Evolutionary conservation across 1,140 invertebrate genomes (phyloP).

Genomic region (Drosophila willistoni): DNA sequence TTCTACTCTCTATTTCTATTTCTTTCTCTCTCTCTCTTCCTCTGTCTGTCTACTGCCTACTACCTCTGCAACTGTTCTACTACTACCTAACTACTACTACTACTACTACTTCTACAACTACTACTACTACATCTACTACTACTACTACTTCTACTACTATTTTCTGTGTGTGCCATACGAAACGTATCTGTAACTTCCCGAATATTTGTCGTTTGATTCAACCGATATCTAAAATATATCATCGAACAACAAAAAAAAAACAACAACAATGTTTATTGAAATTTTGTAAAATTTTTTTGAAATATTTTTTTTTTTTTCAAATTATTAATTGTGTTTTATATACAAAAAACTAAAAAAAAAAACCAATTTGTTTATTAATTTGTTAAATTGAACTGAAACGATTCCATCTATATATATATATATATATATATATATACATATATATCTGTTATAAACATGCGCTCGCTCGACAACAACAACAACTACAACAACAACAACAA

Average conservation of each 20-base stretch:
- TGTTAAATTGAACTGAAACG: constrained; percentile 33
- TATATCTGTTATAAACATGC: constrained; percentile 68
- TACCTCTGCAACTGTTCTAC: constrained; percentile 40
- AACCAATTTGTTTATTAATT: background rate
- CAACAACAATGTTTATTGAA: constrained; percentile 11
- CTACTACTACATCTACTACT: constrained; percentile 46
- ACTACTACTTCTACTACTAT: constrained; percentile 27
- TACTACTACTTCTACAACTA: constrained; percentile 44
- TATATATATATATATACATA: constrained; percentile 51
- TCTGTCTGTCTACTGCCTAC: background rate
- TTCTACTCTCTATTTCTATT: background rate
- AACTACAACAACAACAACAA: constrained; percentile 35
- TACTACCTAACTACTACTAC: constrained; percentile 44
- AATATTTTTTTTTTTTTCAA: background rate
- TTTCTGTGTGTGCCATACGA: constrained; percentile 20
- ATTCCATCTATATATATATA: constrained; percentile 35
- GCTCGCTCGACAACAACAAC: constrained; percentile 50
- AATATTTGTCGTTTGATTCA: constrained; percentile 6
- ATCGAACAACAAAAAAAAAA: constrained; percentile 34
- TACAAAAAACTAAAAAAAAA: background rate
- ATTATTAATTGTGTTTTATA: background rate
- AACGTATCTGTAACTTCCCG: background rate
- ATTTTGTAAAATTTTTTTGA: constrained; percentile 23
- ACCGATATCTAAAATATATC: constrained; percentile 37
- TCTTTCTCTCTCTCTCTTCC: background rate